phyloP scores from a whole-genome alignment of 2,797 vertebrate species.

The Gymnopithys bicolor region DNA sequence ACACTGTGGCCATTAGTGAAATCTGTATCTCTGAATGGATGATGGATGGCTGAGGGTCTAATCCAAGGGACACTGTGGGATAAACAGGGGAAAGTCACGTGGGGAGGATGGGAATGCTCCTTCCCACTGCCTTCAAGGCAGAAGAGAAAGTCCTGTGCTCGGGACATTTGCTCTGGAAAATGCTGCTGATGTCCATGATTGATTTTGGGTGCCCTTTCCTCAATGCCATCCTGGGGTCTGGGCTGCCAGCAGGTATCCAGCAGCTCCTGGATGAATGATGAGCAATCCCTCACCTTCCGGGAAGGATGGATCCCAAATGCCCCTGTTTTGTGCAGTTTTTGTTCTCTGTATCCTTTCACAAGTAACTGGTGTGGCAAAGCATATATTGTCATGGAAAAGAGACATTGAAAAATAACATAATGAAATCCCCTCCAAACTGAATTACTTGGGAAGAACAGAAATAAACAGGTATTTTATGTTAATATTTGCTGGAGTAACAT shows the following conservation, averaged over 20 bases:
- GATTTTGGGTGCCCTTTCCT: background rate
- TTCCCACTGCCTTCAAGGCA: background rate
- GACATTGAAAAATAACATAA: background rate
- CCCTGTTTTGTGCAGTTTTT: background rate
- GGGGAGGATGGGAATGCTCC: background rate
- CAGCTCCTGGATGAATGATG: background rate
- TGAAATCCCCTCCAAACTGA: background rate
- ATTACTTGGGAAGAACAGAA: background rate
- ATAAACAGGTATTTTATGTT: background rate
- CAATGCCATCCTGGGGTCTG: background rate
- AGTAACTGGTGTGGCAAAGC: background rate
- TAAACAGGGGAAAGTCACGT: conserved; percentile 21
- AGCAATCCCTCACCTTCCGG: background rate
- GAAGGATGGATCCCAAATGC: background rate
- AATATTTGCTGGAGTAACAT: background rate
- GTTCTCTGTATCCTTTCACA: background rate
- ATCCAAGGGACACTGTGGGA: background rate
- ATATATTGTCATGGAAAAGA: background rate
- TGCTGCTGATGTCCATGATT: rapidly evolving
- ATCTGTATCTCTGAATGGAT: conserved; percentile 14
- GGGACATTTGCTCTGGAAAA: background rate
- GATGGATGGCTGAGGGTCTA: conserved; percentile 44
- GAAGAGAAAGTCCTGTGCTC: background rate
- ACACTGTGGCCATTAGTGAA: conserved; percentile 54
- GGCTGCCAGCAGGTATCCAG: background rate